phyloP scores from a whole-genome alignment of 2,888 invertebrate species.

The Harmothoe impar region DNA sequence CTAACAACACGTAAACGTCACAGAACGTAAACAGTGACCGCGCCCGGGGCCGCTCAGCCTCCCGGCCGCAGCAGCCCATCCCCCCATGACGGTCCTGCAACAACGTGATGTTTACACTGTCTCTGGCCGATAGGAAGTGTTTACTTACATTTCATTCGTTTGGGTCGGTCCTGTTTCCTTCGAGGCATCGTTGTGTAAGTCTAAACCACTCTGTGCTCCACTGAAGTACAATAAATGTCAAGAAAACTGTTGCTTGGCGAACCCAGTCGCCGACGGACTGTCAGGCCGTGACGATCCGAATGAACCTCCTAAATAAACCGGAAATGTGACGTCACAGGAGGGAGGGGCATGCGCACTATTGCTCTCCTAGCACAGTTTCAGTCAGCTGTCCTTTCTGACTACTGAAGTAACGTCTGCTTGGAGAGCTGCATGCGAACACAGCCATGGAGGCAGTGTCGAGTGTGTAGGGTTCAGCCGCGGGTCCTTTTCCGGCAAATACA shows the following conservation, averaged over 20 bases:
- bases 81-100: not conserved
- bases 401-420: not conserved
- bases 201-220: slow-evolving; percentile 11
- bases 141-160: slow-evolving; percentile 80
- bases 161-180: slow-evolving; percentile 86
- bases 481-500: slow-evolving; percentile 25
- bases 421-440: slow-evolving; percentile 22
- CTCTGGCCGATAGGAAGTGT: not conserved
- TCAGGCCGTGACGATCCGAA: slow-evolving; percentile 63
- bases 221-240: not conserved
- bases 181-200: slow-evolving; percentile 75
- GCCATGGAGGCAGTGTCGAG: slow-evolving; percentile 25
- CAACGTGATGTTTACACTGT: slow-evolving; percentile 24
- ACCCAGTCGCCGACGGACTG: slow-evolving; percentile 34
- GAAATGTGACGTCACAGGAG: slow-evolving; percentile 60
- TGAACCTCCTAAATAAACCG: slow-evolving; percentile 66
- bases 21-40: slow-evolving; percentile 27
- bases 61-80: not conserved
- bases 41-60: slow-evolving; percentile 14
- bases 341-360: slow-evolving; percentile 50
- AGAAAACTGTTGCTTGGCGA: slow-evolving; percentile 59
- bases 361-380: slow-evolving; percentile 7
- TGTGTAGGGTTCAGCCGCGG: not conserved
- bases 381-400: too few species aligned
- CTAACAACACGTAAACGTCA: slow-evolving; percentile 19